Percentiles rank a stretch among this genome's conserved stretches.
Evolutionary conservation across 2,797 vertebrate genomes (phyloP).

Genomic region (Girardinus metallicus): DNA sequence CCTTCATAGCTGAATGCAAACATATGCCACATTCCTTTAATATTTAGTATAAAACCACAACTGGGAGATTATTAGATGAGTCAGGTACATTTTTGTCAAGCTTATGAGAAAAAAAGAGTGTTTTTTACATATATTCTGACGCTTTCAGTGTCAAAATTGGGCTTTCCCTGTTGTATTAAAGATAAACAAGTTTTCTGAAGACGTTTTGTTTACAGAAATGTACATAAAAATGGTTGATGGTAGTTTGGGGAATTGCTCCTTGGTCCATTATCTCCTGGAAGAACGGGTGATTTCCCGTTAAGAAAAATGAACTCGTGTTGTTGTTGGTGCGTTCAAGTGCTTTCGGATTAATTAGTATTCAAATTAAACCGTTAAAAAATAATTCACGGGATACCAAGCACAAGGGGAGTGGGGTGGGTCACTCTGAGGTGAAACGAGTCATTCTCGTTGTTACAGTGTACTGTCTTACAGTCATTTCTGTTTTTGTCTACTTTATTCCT

Average conservation of each 20-base stretch:
- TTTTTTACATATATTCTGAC: not conserved
- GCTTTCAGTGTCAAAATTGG: not conserved
- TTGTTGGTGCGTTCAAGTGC: constrained; percentile 21
- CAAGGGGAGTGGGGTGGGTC: not conserved
- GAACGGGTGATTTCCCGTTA: constrained; percentile 14
- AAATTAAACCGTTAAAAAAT: not conserved
- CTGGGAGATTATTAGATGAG: no score
- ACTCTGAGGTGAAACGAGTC: not conserved
- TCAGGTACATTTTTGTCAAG: not conserved
- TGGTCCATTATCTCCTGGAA: not conserved
- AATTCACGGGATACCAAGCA: not conserved
- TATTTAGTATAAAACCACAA: not conserved
- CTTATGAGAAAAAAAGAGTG: no score
- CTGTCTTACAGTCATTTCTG: not conserved
- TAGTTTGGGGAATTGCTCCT: not conserved
- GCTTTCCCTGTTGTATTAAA: not conserved
- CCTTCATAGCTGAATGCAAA: not conserved
- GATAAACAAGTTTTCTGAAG: not conserved
- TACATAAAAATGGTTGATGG: not conserved
- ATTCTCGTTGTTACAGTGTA: not conserved
- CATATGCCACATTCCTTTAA: not conserved
- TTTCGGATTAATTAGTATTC: not conserved
- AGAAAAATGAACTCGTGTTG: fast-evolving
- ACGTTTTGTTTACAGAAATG: not conserved
- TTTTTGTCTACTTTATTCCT: not conserved